Conservation (phyloP, 2,797 vertebrate species). For the Sparidentex hasta region DNA sequence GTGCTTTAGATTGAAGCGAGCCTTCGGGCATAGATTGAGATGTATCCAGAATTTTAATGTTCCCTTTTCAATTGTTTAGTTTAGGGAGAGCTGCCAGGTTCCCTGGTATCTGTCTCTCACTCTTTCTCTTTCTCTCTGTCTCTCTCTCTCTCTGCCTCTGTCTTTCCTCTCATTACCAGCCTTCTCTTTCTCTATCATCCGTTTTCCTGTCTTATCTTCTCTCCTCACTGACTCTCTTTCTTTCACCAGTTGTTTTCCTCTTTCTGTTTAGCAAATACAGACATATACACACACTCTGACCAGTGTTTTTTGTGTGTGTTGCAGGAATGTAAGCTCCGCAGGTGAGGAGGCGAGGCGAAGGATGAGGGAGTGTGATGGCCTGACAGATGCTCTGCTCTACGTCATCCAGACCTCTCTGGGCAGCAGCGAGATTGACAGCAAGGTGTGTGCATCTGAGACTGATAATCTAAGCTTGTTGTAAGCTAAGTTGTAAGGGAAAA, state of each 20-base stretch:
- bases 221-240: slow-evolving; percentile 33
- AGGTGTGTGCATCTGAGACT: slow-evolving; percentile 78
- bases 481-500: not conserved
- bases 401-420: slow-evolving; percentile 98
- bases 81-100: slow-evolving; percentile 65
- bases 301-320: slow-evolving; percentile 49
- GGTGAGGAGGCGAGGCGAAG: slow-evolving; percentile 98
- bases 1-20: slow-evolving; percentile 74
- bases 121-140: not conserved
- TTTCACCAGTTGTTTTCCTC: slow-evolving; percentile 46
- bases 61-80: slow-evolving; percentile 71
- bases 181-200: slow-evolving; percentile 37
- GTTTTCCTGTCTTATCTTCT: slow-evolving; percentile 47
- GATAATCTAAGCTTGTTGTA: slow-evolving; percentile 21
- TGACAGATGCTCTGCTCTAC: slow-evolving; percentile 97
- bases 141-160: not conserved
- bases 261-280: slow-evolving; percentile 36
- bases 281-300: slow-evolving; percentile 13
- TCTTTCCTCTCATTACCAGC: slow-evolving; percentile 29
- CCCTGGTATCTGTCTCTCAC: slow-evolving; percentile 24
- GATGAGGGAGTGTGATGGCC: slow-evolving; percentile 98
- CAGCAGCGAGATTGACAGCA: slow-evolving; percentile 99
- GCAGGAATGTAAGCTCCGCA: slow-evolving; percentile 98
- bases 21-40: slow-evolving; percentile 71
- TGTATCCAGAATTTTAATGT: slow-evolving; percentile 77